Percentiles rank a stretch among this genome's conserved stretches.
Evolutionary conservation across 2,797 vertebrate species (phyloP).

Genomic region (Lophotriccus pileatus): DNA sequence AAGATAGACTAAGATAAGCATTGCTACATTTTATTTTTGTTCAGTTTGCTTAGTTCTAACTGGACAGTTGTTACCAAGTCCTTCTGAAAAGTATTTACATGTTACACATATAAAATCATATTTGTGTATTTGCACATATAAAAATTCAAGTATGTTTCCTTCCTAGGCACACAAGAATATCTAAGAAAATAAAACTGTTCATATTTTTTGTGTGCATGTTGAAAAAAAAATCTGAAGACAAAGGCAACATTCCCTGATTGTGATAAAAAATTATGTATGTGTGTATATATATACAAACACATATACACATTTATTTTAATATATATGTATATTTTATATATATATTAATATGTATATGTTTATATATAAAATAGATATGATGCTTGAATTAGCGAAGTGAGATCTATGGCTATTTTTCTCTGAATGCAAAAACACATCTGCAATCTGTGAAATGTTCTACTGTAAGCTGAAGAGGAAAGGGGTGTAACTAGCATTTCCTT

Average conservation of each 20-base stretch:
- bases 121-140: not conserved
- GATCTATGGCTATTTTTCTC: not conserved
- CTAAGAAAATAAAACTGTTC: not conserved
- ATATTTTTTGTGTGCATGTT: not conserved
- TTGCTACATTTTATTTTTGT: not conserved
- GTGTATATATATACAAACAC: not conserved
- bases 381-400: not conserved
- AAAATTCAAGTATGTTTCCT: not conserved
- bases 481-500: constrained; percentile 77
- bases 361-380: not conserved
- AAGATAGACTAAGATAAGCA: not conserved
- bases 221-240: not conserved
- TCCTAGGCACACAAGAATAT: not conserved
- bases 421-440: constrained; percentile 29
- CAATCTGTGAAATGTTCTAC: constrained; percentile 63
- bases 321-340: too few relatives aligned
- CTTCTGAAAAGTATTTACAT: not conserved
- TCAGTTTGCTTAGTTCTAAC: not conserved
- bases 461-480: constrained; percentile 56
- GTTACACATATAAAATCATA: not conserved
- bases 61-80: not conserved
- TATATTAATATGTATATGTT: too few relatives aligned
- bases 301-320: too few relatives aligned
- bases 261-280: not conserved
- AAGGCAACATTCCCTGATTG: not conserved